Percentiles rank a stretch among this genome's conserved stretches.
Evolutionary conservation across 2,113 vertebrate genomes (phyloP).

Genomic region (Willisornis vidua): DNA sequence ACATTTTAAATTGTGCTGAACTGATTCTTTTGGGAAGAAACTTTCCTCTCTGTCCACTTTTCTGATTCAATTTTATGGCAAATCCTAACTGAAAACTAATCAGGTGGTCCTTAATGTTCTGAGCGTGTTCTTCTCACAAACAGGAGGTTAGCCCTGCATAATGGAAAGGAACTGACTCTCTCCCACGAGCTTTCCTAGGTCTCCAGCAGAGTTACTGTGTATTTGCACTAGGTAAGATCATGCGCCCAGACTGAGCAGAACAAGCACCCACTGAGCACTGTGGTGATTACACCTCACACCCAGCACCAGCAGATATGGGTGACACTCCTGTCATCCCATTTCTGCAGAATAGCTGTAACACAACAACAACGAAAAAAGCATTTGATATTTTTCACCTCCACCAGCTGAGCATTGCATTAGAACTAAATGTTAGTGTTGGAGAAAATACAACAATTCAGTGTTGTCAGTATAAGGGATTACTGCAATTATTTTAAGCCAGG

Average conservation of each 20-base stretch:
- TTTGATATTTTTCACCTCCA: neutral
- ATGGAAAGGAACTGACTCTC: neutral
- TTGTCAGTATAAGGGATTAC: neutral
- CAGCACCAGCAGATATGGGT: neutral
- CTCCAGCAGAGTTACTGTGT: neutral
- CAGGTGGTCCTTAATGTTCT: neutral
- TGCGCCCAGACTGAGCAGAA: neutral
- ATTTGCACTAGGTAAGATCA: neutral
- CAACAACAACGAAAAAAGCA: neutral
- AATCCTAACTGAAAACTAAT: neutral
- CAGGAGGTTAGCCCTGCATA: neutral
- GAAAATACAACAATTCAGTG: neutral
- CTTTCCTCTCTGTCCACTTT: neutral
- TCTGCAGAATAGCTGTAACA: neutral
- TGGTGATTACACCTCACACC: neutral
- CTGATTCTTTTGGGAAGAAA: neutral
- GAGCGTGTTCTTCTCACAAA: neutral
- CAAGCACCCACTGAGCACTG: neutral
- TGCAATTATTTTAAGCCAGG: neutral
- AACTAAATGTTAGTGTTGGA: neutral
- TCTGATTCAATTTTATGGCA: neutral
- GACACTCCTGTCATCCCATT: constrained; percentile 33
- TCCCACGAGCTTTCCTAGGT: neutral
- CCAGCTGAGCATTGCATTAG: neutral
- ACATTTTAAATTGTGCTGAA: neutral